These are phyloP conservation scores for Micrasema minimum DNA, from an alignment of 1,140 invertebrate genomes.

Conservation along the genomic window DNA sequence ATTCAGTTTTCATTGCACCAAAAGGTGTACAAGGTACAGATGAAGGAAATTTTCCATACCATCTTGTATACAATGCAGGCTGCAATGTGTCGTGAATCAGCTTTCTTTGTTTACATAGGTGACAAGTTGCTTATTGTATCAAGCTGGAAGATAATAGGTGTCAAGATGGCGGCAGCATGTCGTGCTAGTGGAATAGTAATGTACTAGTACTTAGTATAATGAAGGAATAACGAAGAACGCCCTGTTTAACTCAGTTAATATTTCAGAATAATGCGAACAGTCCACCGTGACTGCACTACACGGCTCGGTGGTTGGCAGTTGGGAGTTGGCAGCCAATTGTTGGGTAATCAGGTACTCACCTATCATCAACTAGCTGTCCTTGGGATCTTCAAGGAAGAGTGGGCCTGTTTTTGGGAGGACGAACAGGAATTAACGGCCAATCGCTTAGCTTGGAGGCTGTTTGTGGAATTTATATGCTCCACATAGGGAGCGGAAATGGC, in stretches of 20 bases:
- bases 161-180: background rate
- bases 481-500: no score
- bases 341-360: background rate
- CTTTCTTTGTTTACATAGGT: background rate
- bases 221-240: no score
- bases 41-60: no score
- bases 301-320: no score
- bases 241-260: constrained; percentile 5
- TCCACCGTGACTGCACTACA: constrained; percentile 10
- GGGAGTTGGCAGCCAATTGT: no score
- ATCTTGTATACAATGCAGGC: no score
- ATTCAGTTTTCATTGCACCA: background rate
- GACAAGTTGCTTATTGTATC: background rate
- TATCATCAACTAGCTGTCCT: constrained; percentile 2
- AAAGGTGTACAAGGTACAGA: no score
- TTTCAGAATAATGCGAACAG: constrained; percentile 13
- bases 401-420: background rate
- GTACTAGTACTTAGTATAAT: background rate
- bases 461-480: no score
- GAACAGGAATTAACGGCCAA: no score
- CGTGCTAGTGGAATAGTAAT: background rate
- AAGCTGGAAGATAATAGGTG: background rate
- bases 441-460: no score
- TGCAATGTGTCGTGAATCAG: background rate
- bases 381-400: background rate